Conservation (phyloP, 1,140 invertebrate genomes). For the Eriocheir sinensis region DNA sequence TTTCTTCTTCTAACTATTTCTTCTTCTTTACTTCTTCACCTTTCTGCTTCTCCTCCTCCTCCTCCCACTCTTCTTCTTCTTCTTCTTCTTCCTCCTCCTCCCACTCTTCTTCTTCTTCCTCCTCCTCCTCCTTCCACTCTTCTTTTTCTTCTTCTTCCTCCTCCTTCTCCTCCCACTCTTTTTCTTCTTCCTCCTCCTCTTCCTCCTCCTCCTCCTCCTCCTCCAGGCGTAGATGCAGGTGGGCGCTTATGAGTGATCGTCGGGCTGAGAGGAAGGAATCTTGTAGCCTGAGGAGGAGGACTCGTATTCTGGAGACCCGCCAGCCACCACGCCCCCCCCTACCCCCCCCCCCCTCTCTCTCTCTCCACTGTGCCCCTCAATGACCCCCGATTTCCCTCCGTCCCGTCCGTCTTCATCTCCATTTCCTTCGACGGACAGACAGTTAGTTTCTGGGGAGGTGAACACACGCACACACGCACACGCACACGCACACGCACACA, state of each 20-base stretch:
- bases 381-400: background rate
- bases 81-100: no score
- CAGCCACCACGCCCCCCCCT: background rate
- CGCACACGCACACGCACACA: background rate
- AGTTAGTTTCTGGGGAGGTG: constrained; percentile 23
- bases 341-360: constrained; percentile 5
- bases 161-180: background rate
- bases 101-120: no score
- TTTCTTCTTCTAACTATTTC: no score
- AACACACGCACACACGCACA: constrained; percentile 1
- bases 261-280: background rate
- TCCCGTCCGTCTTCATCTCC: background rate
- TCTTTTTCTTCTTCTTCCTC: background rate
- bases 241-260: background rate
- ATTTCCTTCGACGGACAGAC: background rate
- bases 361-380: background rate
- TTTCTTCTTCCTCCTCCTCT: background rate
- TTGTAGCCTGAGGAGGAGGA: background rate
- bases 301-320: background rate
- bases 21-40: background rate
- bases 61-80: background rate
- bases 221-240: background rate
- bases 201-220: background rate
- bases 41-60: background rate
- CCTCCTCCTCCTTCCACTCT: background rate